These are phyloP conservation scores for Taxidea taxus DNA, from an alignment of 2,113 vertebrate species.

Conservation along the genomic window DNA sequence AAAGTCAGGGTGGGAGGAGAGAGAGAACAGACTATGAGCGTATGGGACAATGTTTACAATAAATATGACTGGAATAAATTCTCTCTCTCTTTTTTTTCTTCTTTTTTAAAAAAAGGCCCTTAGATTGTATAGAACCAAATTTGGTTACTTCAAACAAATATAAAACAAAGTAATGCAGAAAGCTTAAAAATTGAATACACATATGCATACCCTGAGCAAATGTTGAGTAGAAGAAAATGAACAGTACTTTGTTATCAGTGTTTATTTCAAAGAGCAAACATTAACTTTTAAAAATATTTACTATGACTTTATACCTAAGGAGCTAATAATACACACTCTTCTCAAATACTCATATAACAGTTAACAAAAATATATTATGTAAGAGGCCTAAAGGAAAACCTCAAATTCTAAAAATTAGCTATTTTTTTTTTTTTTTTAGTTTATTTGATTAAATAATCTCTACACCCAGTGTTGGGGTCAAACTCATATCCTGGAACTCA, in stretches of 20 bases:
- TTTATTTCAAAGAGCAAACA: slow-evolving; percentile 14
- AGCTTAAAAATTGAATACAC: neutral
- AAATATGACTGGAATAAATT: slow-evolving; percentile 9
- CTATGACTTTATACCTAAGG: neutral
- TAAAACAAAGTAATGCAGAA: neutral
- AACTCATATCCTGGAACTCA: neutral
- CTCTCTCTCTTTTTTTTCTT: neutral
- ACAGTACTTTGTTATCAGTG: neutral
- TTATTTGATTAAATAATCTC: neutral
- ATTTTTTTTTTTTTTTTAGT: neutral
- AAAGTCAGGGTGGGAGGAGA: neutral
- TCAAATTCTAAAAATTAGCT: slow-evolving; percentile 12
- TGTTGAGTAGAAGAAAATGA: neutral
- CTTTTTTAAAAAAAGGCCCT: neutral
- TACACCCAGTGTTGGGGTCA: neutral
- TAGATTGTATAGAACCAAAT: neutral
- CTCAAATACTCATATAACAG: neutral
- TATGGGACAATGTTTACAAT: neutral
- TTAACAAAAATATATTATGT: neutral
- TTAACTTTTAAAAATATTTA: slow-evolving; percentile 8
- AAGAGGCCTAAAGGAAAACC: neutral
- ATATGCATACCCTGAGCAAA: neutral
- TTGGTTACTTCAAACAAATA: neutral
- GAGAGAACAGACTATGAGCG: neutral
- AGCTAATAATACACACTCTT: neutral